Conservation (phyloP, 2,888 invertebrate species). For the Bugulina stolonifera region DNA sequence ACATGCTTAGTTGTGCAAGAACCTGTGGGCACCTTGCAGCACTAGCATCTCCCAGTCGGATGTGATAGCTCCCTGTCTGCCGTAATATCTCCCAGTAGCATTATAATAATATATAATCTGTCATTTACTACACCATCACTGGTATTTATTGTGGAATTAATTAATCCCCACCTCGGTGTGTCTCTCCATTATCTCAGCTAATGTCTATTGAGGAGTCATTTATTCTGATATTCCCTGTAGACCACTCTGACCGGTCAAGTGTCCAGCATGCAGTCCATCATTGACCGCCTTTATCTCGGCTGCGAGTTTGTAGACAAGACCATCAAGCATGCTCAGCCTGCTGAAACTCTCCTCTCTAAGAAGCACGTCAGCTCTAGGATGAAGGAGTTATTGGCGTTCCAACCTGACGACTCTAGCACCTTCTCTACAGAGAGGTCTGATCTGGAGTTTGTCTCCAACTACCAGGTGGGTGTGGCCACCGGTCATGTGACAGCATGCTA, state of each 20-base stretch:
- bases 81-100: too few species aligned
- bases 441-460: constrained; percentile 92
- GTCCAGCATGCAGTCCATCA: constrained; percentile 36
- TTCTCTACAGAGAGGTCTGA: constrained; percentile 52
- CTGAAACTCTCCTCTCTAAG: constrained; percentile 86
- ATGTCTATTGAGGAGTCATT: too few species aligned
- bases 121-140: too few species aligned
- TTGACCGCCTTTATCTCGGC: constrained; percentile 55
- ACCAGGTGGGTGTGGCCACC: constrained; percentile 59
- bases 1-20: too few species aligned
- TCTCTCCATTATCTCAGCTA: too few species aligned
- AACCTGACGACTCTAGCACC: constrained; percentile 69
- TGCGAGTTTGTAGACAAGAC: constrained; percentile 90
- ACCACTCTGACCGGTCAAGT: constrained; percentile 60
- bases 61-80: too few species aligned
- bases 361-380: constrained; percentile 86
- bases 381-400: constrained; percentile 72
- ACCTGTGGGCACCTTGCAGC: too few species aligned
- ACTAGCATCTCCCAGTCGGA: too few species aligned
- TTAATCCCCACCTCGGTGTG: too few species aligned
- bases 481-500: too few species aligned
- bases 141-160: too few species aligned
- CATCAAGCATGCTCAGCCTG: constrained; percentile 78
- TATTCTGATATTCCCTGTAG: constrained; percentile 30
- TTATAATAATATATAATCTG: too few species aligned